Evolutionary conservation across 2,113 vertebrate species (phyloP).

Genomic region (Columba janthina): DNA sequence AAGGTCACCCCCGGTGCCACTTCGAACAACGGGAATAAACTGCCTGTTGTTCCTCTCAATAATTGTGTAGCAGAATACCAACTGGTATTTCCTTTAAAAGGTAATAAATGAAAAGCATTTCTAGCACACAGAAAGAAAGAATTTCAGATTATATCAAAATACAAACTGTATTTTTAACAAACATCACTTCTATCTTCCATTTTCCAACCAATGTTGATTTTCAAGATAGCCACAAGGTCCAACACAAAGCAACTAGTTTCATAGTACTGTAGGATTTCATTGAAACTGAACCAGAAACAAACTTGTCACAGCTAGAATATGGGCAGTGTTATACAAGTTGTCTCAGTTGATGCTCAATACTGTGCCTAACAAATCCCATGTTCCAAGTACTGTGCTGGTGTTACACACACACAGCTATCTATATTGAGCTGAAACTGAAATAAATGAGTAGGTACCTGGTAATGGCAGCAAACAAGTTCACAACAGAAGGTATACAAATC

Average conservation of each 20-base stretch:
- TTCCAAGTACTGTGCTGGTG: not conserved
- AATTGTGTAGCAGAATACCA: slow-evolving; percentile 96
- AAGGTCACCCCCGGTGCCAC: slow-evolving; percentile 79
- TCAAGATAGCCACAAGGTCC: not conserved
- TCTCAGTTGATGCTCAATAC: not conserved
- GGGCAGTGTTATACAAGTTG: not conserved
- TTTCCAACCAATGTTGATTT: not conserved
- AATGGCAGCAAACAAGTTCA: slow-evolving; percentile 92
- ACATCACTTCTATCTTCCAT: not conserved
- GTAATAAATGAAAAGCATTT: not conserved
- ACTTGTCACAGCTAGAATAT: not conserved
- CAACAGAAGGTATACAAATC: slow-evolving; percentile 90
- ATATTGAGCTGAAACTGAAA: not conserved
- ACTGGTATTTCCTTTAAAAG: slow-evolving; percentile 88
- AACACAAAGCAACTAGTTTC: not conserved
- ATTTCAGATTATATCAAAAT: not conserved
- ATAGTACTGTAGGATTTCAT: not conserved
- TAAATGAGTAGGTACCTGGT: slow-evolving; percentile 80
- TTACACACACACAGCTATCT: not conserved
- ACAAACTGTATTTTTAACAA: not conserved
- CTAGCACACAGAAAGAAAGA: not conserved
- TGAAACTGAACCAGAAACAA: not conserved
- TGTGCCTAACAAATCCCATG: not conserved
- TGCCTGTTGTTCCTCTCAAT: slow-evolving; percentile 93
- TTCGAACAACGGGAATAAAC: slow-evolving; percentile 84